These are phyloP conservation scores for Branchinecta lynchi DNA, from an alignment of 1,140 invertebrate species.

Conservation along the genomic window DNA sequence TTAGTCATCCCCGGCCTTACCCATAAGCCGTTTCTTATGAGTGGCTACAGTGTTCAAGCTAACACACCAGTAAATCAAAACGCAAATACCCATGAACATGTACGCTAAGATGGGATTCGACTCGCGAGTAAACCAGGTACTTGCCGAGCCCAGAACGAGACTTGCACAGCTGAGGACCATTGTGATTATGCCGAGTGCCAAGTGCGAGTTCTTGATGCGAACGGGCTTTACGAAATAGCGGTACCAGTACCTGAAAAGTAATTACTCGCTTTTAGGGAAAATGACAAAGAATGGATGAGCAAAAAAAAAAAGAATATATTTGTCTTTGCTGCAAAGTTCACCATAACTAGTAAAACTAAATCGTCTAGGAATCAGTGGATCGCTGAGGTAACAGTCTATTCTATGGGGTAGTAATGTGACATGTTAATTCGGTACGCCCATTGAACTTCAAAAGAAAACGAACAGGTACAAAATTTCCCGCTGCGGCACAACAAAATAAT, in stretches of 20 bases:
- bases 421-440: too few species aligned
- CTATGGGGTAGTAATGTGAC: too few species aligned
- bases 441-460: too few species aligned
- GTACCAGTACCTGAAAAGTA: neutral
- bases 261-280: too few species aligned
- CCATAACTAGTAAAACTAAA: too few species aligned
- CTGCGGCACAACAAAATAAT: too few species aligned
- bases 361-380: too few species aligned
- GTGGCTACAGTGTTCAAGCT: neutral
- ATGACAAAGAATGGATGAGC: too few species aligned
- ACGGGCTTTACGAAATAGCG: neutral
- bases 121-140: neutral
- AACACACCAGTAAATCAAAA: neutral
- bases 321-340: too few species aligned
- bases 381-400: too few species aligned
- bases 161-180: neutral
- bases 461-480: too few species aligned
- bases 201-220: neutral
- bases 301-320: too few species aligned
- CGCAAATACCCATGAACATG: neutral
- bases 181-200: conserved; percentile 6
- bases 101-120: neutral
- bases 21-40: neutral
- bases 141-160: conserved; percentile 1
- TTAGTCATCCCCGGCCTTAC: neutral